Evolutionary conservation across 2,113 vertebrate species (phyloP).

Genomic region (Cisticola juncidis): DNA sequence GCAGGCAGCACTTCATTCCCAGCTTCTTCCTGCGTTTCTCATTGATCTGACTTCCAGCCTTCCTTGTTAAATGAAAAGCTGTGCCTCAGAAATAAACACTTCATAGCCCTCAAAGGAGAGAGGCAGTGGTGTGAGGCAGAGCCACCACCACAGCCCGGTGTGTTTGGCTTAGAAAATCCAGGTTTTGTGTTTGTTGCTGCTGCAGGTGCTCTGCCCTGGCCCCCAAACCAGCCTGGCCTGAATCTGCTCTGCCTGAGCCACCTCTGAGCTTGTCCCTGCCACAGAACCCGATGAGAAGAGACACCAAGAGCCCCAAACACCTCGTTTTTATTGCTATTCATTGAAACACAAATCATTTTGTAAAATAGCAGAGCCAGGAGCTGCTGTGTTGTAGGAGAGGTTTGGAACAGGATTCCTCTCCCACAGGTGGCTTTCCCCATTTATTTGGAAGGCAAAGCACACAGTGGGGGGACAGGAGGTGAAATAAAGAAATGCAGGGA

Average conservation of each 20-base stretch:
- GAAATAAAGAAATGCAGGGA: not conserved
- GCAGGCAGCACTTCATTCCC: slow-evolving; percentile 4
- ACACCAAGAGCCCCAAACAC: not conserved
- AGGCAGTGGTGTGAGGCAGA: not conserved
- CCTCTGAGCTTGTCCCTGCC: not conserved
- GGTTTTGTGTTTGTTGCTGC: not conserved
- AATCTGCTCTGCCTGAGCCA: not conserved
- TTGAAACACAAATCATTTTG: not conserved
- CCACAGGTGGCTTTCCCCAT: rapidly evolving
- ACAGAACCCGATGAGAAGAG: not conserved
- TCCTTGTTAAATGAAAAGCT: not conserved
- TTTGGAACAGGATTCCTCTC: not conserved
- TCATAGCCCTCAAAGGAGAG: not conserved
- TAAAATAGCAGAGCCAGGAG: not conserved
- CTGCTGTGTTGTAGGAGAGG: not conserved
- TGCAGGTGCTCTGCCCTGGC: not conserved
- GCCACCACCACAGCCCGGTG: rapidly evolving
- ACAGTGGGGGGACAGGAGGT: rapidly evolving
- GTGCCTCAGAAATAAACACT: not conserved
- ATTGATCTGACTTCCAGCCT: not conserved
- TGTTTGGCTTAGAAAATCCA: not conserved
- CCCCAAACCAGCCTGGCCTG: not conserved
- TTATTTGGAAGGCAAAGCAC: not conserved
- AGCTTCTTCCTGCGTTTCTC: not conserved
- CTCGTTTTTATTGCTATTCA: rapidly evolving